Percentiles rank a stretch among this genome's conserved stretches.
Evolutionary conservation across 1,140 invertebrate genomes (phyloP).

Genomic region (Leptestheria dahalacensis): DNA sequence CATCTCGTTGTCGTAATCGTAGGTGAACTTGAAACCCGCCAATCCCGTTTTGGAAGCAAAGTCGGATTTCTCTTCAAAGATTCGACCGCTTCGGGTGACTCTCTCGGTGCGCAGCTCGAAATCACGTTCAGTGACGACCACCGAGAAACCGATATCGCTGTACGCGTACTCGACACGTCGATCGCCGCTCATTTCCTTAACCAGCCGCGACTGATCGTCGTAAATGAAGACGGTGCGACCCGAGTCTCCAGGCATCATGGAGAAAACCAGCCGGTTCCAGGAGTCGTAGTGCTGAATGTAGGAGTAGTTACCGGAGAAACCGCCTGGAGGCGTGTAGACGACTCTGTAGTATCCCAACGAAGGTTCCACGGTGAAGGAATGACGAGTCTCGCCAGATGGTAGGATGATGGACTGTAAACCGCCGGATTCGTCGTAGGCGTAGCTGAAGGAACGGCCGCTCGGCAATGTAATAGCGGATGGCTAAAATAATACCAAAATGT

Average conservation of each 20-base stretch:
- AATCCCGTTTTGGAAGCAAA: conserved; percentile 77
- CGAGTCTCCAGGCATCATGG: conserved; percentile 76
- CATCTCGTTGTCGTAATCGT: conserved; percentile 83
- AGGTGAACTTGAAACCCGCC: conserved; percentile 80
- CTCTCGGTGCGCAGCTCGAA: conserved; percentile 25
- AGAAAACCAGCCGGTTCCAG: conserved; percentile 67
- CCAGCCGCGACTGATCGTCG: conserved; percentile 56
- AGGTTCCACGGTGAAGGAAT: conserved; percentile 71
- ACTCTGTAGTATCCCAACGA: conserved; percentile 65
- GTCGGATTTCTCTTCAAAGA: conserved; percentile 67
- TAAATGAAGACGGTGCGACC: conserved; percentile 81
- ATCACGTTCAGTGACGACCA: conserved; percentile 18
- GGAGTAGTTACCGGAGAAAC: conserved; percentile 33
- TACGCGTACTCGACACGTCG: conserved; percentile 21
- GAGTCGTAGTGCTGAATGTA: conserved; percentile 83
- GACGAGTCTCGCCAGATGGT: conserved; percentile 39
- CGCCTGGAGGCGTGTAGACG: conserved; percentile 76
- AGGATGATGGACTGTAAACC: not conserved
- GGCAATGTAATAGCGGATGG: conserved; percentile 78
- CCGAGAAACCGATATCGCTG: conserved; percentile 15
- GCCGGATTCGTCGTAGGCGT: conserved; percentile 74
- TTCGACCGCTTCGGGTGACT: conserved; percentile 41
- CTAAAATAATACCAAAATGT: conserved; percentile 24
- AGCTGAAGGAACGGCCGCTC: conserved; percentile 65
- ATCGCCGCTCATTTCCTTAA: conserved; percentile 35